Evolutionary conservation across 2,797 vertebrate species (phyloP).

Genomic region (Triplophysa bombifrons): DNA sequence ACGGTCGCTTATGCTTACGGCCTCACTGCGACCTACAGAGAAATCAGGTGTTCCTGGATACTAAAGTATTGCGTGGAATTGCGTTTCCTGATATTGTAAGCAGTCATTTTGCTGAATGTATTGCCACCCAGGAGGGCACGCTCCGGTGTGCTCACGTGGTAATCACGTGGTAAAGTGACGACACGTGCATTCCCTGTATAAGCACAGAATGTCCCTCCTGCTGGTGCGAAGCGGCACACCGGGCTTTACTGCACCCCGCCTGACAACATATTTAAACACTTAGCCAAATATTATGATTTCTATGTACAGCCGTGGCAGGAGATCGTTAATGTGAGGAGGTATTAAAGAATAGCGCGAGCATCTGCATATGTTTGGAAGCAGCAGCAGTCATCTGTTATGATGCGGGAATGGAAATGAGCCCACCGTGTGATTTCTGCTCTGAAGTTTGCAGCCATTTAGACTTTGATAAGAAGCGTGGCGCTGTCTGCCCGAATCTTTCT

Average conservation of each 20-base stretch:
- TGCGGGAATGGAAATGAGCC: constrained; percentile 35
- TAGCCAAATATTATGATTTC: constrained; percentile 28
- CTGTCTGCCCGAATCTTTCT: constrained; percentile 70
- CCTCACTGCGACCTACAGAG: too few relatives aligned
- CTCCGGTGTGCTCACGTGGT: too few relatives aligned
- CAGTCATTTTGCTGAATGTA: too few relatives aligned
- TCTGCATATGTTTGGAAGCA: constrained; percentile 28
- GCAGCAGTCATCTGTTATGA: constrained; percentile 37
- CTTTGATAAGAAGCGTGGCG: constrained; percentile 43
- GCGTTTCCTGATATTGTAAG: too few relatives aligned
- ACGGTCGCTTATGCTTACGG: too few relatives aligned
- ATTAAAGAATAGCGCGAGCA: constrained; percentile 11
- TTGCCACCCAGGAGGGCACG: too few relatives aligned
- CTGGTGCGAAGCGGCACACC: neutral
- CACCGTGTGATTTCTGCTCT: constrained; percentile 11
- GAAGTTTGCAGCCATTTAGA: constrained; percentile 41
- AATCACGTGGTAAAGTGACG: too few relatives aligned
- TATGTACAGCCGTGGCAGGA: constrained; percentile 2
- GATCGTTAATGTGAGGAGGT: constrained; percentile 1
- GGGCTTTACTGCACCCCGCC: neutral
- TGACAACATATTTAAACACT: constrained; percentile 2
- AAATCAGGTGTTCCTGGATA: too few relatives aligned
- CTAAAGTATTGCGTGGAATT: too few relatives aligned
- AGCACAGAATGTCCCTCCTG: too few relatives aligned
- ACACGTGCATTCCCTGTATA: too few relatives aligned